phyloP scores from a whole-genome alignment of 2,888 invertebrate genomes.

The Cheiracanthium punctorium region DNA sequence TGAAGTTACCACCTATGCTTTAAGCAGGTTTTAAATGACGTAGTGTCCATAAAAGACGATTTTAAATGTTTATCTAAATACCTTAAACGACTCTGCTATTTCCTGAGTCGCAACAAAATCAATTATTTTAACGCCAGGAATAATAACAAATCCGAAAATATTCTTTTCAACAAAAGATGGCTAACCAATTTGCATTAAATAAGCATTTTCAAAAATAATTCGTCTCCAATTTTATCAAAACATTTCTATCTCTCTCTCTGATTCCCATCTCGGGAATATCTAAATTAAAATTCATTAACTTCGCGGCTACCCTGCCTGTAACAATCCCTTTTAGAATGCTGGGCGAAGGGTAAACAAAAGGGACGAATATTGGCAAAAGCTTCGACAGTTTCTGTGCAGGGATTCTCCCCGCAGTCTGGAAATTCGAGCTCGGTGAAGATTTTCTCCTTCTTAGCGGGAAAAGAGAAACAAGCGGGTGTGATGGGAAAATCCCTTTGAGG shows the following conservation, averaged over 20 bases:
- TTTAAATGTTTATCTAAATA: too few species aligned
- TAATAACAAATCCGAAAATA: too few species aligned
- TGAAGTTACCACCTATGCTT: too few species aligned
- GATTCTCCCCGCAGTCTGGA: neutral
- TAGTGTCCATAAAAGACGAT: too few species aligned
- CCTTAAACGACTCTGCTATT: too few species aligned
- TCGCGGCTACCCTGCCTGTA: neutral
- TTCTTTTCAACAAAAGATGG: too few species aligned
- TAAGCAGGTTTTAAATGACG: too few species aligned
- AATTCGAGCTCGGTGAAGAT: neutral
- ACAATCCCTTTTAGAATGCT: neutral
- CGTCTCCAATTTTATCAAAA: too few species aligned
- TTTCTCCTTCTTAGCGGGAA: neutral
- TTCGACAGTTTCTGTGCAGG: neutral
- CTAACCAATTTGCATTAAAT: too few species aligned
- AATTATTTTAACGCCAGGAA: too few species aligned
- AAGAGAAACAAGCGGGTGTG: neutral
- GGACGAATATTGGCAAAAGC: neutral
- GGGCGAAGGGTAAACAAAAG: neutral
- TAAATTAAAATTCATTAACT: slow-evolving; percentile 13
- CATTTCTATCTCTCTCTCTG: neutral
- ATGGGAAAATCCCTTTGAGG: slow-evolving; percentile 5
- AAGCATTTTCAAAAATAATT: too few species aligned
- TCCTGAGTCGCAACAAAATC: too few species aligned
- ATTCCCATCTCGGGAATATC: neutral